Evolutionary conservation across 2,888 invertebrate species (phyloP), one percentile per base, ranked within the genome.

Genomic region (Ganaspis brasiliensis): DNA sequence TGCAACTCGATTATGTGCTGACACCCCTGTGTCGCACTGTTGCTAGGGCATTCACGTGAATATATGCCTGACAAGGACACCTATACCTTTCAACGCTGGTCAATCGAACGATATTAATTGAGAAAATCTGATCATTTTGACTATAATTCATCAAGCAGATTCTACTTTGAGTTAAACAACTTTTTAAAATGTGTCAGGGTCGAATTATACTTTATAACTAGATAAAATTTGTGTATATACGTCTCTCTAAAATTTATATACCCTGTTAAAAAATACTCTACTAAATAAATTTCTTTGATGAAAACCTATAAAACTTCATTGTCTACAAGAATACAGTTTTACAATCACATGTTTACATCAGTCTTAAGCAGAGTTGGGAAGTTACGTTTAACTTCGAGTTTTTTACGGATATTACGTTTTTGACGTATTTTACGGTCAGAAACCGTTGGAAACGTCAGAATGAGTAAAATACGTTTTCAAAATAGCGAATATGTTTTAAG

Each of bases 1-100:
- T 88, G 84, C 81, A 88, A 89, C 89, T 89, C 91, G 89, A 91
- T 91, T 91, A 91, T 87, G 87, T 88, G 87, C 87, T 86, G 87
- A 88, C 87, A 86, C 85, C 87, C 87, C 85, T 79, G 55, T 74
- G 67, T 72, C 67, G 75, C 72, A 80, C 84, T 86, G 86, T 85
- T 85, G 85, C 83, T 79, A 80, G 77, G 79, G 80, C 76, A 76
- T 73, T 76, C 78, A 67, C 79, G 63, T 40, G 67, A 74, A 67
- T 75, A 70, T 79, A 80, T 82, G 35, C 35, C 37, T 61, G 35
- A 61, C 35, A 61, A 61, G 16, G 61, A 61, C 61, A 61, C 16
- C 6, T 35, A 31, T 61, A 61, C 61, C 61, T 61, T 61, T 35
- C 61, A 61, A 35, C 19, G 35, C 2, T 61, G 61, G 61, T 61